These are phyloP conservation scores for Labia minor DNA, from an alignment of 2,888 invertebrate genomes.

Conservation along the genomic window DNA sequence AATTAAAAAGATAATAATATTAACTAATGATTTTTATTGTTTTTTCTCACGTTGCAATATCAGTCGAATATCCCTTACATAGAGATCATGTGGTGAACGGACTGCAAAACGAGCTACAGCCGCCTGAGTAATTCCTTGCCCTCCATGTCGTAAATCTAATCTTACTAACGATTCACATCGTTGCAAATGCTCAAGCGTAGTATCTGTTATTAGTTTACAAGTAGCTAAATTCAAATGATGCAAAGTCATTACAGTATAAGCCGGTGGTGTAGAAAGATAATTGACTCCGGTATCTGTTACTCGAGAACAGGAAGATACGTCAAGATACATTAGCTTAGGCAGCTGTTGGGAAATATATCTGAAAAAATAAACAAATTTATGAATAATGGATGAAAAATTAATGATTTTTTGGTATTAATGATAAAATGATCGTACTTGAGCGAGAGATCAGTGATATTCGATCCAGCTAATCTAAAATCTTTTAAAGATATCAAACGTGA, in stretches of 20 bases:
- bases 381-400: too few relatives aligned
- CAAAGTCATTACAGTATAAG: conserved; percentile 49
- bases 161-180: conserved; percentile 61
- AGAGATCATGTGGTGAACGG: conserved; percentile 23
- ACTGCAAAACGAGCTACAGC: conserved; percentile 72
- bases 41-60: neutral
- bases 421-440: conserved; percentile 37
- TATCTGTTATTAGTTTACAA: conserved; percentile 70
- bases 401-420: neutral
- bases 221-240: conserved; percentile 68
- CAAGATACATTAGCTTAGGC: conserved; percentile 61
- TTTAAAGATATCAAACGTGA: conserved; percentile 66
- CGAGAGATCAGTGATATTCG: conserved; percentile 82
- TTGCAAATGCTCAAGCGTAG: conserved; percentile 67
- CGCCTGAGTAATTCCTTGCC: conserved; percentile 64
- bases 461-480: conserved; percentile 68
- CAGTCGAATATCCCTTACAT: conserved; percentile 18
- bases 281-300: conserved; percentile 85
- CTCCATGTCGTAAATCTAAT: conserved; percentile 65
- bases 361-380: neutral
- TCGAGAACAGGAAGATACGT: conserved; percentile 75
- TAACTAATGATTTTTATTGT: too few relatives aligned
- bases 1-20: too few relatives aligned
- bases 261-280: conserved; percentile 65
- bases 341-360: conserved; percentile 63